These are phyloP conservation scores for Chiloscyllium plagiosum DNA, from an alignment of 2,113 vertebrate genomes.

Conservation along the genomic window DNA sequence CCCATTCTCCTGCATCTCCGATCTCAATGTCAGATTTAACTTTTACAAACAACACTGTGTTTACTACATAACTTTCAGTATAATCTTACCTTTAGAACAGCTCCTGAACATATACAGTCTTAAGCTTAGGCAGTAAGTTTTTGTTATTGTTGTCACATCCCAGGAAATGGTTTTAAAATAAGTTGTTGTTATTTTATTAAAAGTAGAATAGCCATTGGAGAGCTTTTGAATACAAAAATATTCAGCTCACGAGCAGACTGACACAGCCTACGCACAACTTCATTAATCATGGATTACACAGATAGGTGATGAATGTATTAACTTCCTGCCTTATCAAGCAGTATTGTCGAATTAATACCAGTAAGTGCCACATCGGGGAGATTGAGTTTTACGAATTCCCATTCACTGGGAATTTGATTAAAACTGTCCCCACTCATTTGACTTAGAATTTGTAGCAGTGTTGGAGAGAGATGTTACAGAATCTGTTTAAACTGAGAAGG, in stretches of 20 bases:
- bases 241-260: background rate
- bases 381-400: background rate
- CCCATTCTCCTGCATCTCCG: too few species aligned
- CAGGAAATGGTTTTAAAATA: background rate
- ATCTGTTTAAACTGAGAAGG: slow-evolving; percentile 4
- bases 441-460: background rate
- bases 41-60: too few species aligned
- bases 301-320: slow-evolving; percentile 21
- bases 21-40: too few species aligned
- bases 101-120: too few species aligned
- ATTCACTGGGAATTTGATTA: slow-evolving; percentile 12
- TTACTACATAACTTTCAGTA: too few species aligned
- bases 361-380: background rate
- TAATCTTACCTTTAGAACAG: too few species aligned
- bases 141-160: background rate
- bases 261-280: background rate
- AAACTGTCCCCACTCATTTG: background rate
- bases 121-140: background rate
- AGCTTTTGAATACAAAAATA: slow-evolving; percentile 1
- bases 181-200: background rate
- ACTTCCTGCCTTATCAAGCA: background rate
- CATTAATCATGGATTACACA: slow-evolving; percentile 28
- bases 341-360: background rate
- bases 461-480: background rate
- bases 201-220: background rate